Conservation (phyloP, 2,113 vertebrate genomes). For the Etheostoma spectabile region DNA sequence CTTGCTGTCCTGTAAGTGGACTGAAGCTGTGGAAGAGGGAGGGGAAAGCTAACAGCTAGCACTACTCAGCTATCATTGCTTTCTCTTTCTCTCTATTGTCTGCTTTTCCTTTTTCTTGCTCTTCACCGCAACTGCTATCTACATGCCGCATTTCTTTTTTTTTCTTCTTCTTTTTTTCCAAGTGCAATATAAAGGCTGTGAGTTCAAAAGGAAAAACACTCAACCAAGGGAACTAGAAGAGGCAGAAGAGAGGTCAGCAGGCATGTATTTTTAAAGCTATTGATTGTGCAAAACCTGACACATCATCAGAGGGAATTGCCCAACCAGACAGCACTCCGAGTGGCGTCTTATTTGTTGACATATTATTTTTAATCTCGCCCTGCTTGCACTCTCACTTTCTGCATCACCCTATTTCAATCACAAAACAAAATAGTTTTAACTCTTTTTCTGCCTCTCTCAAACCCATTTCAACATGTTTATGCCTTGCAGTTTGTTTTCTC, state of each 20-base stretch:
- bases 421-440: constrained; percentile 26
- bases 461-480: background rate
- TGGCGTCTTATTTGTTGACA: constrained; percentile 50
- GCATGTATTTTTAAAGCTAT: constrained; percentile 61
- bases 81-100: constrained; percentile 32
- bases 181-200: constrained; percentile 19
- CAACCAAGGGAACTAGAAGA: constrained; percentile 12
- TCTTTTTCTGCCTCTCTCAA: background rate
- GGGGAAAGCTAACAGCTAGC: constrained; percentile 64
- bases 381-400: constrained; percentile 22
- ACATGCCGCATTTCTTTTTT: constrained; percentile 5
- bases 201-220: constrained; percentile 9
- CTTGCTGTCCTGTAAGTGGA: constrained; percentile 79
- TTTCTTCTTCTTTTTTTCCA: background rate
- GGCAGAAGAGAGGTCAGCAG: constrained; percentile 54
- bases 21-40: constrained; percentile 73
- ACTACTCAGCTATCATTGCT: constrained; percentile 62
- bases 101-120: constrained; percentile 18
- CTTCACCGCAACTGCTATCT: constrained; percentile 19
- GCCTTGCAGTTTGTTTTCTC: constrained; percentile 15
- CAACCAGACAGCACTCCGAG: constrained; percentile 35
- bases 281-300: constrained; percentile 55
- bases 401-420: constrained; percentile 34
- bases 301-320: constrained; percentile 51
- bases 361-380: constrained; percentile 56